phyloP scores from a whole-genome alignment of 2,113 vertebrate species.

The Stegastes partitus region DNA sequence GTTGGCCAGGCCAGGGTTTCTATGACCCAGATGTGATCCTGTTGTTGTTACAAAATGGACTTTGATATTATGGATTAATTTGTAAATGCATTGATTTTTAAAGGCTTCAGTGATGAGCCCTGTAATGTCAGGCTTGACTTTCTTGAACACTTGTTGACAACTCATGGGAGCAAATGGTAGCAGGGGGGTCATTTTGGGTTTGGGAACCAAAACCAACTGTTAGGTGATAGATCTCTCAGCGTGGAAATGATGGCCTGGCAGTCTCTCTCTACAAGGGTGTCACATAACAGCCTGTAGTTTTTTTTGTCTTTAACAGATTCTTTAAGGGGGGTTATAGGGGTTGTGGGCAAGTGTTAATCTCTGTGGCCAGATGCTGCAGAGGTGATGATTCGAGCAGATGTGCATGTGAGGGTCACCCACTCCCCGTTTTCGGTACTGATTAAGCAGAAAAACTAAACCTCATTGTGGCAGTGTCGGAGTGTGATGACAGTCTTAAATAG shows the following conservation, averaged over 20 bases:
- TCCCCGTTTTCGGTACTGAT: neutral
- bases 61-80: neutral
- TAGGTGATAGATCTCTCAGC: constrained; percentile 74
- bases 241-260: constrained; percentile 62
- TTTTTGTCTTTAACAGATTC: constrained; percentile 67
- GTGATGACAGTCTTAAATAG: neutral
- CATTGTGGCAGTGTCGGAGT: no score
- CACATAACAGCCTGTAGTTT: constrained; percentile 58
- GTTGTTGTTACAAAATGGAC: constrained; percentile 7
- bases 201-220: constrained; percentile 67
- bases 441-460: neutral
- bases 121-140: constrained; percentile 6
- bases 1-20: constrained; percentile 9
- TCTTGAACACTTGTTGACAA: constrained; percentile 47
- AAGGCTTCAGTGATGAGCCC: neutral
- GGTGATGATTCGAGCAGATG: constrained; percentile 79
- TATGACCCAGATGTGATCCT: constrained; percentile 25
- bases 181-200: constrained; percentile 39
- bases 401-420: constrained; percentile 53
- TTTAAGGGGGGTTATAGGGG: constrained; percentile 55
- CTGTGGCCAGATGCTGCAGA: constrained; percentile 74
- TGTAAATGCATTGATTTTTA: constrained; percentile 13
- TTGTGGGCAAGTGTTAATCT: constrained; percentile 76
- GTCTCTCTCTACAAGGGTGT: constrained; percentile 66
- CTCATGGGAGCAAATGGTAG: constrained; percentile 64